A percentile compares a stretch with the other conserved stretches of the same genome.
Evolutionary conservation across 1,140 invertebrate species (phyloP).

Genomic region (Pseudomyrmex flavicornis): DNA sequence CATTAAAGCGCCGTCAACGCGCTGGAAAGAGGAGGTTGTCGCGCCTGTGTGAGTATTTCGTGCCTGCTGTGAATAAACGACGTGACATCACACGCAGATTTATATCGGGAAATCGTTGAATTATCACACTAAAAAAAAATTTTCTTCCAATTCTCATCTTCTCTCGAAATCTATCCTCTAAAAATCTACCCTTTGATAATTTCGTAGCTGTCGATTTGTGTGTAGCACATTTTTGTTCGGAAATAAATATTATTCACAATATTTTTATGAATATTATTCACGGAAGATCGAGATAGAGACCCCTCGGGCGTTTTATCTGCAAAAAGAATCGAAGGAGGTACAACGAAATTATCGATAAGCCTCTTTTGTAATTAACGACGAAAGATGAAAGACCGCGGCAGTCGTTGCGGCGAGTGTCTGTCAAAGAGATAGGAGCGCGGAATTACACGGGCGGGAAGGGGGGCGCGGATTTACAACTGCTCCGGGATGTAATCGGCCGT

Average conservation of each 20-base stretch:
- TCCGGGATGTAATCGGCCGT: slow-evolving; percentile 66
- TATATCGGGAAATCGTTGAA: not conserved
- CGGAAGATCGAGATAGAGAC: no score
- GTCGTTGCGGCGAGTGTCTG: slow-evolving; percentile 32
- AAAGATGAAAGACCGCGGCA: slow-evolving; percentile 35
- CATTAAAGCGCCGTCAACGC: slow-evolving; percentile 53
- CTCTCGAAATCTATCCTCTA: not conserved
- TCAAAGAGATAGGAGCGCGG: slow-evolving; percentile 65
- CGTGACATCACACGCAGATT: not conserved
- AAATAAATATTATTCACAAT: no score
- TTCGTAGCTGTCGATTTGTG: not conserved
- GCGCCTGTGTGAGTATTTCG: not conserved
- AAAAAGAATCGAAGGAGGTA: not conserved
- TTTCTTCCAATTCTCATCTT: no score
- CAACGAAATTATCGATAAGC: not conserved
- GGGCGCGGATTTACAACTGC: slow-evolving; percentile 63
- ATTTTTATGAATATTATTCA: no score
- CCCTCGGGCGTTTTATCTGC: not conserved
- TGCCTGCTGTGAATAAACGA: slow-evolving; percentile 5
- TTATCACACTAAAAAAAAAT: not conserved
- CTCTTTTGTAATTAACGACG: slow-evolving; percentile 17
- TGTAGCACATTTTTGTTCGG: not conserved
- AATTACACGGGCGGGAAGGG: slow-evolving; percentile 62
- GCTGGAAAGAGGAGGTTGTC: slow-evolving; percentile 32
- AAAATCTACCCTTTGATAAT: not conserved